Evolutionary conservation across 2,888 invertebrate species (phyloP).

Genomic region (Zelleria hepariella): DNA sequence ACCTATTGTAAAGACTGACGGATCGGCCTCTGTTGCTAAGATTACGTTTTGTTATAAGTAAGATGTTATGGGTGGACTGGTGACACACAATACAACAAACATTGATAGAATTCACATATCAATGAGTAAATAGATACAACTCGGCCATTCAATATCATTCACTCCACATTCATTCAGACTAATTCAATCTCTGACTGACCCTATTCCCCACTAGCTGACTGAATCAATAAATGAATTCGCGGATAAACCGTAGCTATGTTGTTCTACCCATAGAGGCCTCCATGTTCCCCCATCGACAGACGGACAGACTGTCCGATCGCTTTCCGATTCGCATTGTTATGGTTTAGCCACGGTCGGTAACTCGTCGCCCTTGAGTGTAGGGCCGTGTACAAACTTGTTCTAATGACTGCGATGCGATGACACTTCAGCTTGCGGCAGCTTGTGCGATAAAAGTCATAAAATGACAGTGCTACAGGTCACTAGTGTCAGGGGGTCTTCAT

Average conservation of each 20-base stretch:
- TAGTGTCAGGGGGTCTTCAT: background rate
- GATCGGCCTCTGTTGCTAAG: background rate
- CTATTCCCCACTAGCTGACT: background rate
- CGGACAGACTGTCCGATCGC: constrained; percentile 22
- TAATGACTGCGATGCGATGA: background rate
- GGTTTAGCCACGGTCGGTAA: constrained; percentile 22
- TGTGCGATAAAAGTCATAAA: background rate
- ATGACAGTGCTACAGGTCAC: background rate
- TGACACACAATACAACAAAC: background rate
- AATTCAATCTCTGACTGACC: background rate
- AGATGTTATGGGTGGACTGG: background rate
- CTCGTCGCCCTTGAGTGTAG: constrained; percentile 31
- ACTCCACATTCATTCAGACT: background rate
- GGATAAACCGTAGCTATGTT: background rate
- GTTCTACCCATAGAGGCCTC: constrained; percentile 20
- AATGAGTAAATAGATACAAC: background rate
- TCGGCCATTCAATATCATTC: background rate
- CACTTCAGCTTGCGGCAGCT: background rate
- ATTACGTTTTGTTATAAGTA: background rate
- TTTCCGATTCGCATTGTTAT: constrained; percentile 30
- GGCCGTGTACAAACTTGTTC: background rate
- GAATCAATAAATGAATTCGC: background rate
- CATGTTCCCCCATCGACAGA: constrained; percentile 17
- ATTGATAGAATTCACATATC: background rate
- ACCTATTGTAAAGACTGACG: too few relatives aligned